phyloP scores from a whole-genome alignment of 2,797 vertebrate species.

The Neosalanx taihuensis region DNA sequence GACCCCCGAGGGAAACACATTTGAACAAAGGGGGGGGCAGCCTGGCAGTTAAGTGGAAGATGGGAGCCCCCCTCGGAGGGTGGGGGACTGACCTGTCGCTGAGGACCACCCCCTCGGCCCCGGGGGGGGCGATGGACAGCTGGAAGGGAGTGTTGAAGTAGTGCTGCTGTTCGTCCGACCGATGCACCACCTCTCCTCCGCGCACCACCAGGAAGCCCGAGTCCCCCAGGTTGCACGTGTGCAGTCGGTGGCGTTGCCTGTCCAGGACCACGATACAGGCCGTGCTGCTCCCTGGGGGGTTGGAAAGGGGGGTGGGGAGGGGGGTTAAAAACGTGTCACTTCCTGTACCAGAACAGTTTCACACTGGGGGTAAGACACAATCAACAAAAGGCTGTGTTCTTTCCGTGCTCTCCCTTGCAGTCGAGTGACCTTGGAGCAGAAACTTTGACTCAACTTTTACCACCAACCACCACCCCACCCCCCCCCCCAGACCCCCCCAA shows the following conservation, averaged over 20 bases:
- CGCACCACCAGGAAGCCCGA: constrained; percentile 95
- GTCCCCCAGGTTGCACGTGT: constrained; percentile 95
- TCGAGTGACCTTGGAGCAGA: neutral
- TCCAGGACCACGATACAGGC: constrained; percentile 96
- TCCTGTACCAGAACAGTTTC: neutral
- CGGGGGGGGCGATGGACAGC: constrained; percentile 92
- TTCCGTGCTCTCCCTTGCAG: neutral
- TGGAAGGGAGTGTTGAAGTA: constrained; percentile 99
- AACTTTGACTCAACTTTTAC: neutral
- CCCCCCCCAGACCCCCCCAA: neutral
- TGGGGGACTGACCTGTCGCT: constrained; percentile 86
- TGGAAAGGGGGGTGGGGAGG: neutral
- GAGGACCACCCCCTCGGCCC: constrained; percentile 89
- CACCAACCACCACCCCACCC: too few species aligned
- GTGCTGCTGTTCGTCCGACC: constrained; percentile 97
- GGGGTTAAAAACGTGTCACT: neutral
- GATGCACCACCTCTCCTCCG: constrained; percentile 95
- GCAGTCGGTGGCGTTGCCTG: constrained; percentile 88
- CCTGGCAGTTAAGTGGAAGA: too few species aligned
- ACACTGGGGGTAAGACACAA: neutral
- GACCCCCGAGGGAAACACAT: too few species aligned
- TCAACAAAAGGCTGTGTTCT: neutral
- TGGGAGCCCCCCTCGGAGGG: too few species aligned
- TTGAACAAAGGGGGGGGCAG: too few species aligned
- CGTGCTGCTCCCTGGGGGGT: constrained; percentile 89